phyloP scores from a whole-genome alignment of 2,888 invertebrate species.

The Cheilosia vernalis region DNA sequence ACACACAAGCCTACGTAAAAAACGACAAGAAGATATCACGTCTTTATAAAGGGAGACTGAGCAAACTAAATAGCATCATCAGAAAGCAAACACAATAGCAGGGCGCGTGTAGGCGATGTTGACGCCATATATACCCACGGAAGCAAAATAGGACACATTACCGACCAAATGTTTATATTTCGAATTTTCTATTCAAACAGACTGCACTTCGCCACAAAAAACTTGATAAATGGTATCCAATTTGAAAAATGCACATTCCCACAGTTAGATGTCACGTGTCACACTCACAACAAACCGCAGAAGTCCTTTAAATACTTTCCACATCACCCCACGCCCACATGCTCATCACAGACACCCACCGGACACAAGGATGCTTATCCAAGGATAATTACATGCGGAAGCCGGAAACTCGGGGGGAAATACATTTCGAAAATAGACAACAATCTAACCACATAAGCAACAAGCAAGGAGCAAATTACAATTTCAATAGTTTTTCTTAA shows the following conservation, averaged over 20 bases:
- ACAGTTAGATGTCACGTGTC: constrained; percentile 15
- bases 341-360: constrained; percentile 13
- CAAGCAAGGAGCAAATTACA: constrained; percentile 16
- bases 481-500: constrained; percentile 18
- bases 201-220: neutral
- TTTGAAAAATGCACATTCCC: neutral
- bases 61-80: constrained; percentile 23
- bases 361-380: constrained; percentile 11
- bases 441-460: constrained; percentile 27
- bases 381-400: constrained; percentile 23
- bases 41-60: neutral
- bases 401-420: constrained; percentile 25
- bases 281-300: neutral
- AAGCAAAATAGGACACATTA: constrained; percentile 20
- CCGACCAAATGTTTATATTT: neutral
- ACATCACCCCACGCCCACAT: constrained; percentile 7
- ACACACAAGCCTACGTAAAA: neutral
- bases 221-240: constrained; percentile 2
- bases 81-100: constrained; percentile 13
- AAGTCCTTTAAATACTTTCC: neutral
- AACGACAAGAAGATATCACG: constrained; percentile 13
- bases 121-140: constrained; percentile 11
- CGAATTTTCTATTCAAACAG: neutral
- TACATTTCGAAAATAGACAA: neutral
- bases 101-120: constrained; percentile 34